A percentile compares a stretch with the other conserved stretches of the same genome.
Conservation (phyloP, 2,113 vertebrate genomes). For the Ramphastos sulfuratus region DNA sequence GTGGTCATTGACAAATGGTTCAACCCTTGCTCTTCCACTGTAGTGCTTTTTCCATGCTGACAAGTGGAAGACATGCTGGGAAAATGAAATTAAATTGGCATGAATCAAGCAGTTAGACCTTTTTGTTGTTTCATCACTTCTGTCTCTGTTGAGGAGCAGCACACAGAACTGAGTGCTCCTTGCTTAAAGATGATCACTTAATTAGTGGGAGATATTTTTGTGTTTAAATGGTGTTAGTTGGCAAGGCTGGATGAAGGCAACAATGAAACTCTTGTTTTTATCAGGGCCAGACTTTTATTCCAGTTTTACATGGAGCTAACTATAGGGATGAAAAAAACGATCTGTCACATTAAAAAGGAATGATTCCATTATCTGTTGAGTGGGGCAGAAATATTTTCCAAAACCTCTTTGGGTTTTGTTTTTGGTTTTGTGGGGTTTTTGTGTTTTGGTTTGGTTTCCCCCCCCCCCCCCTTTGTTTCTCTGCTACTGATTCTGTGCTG, state of each 20-base stretch:
- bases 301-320: background rate
- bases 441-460: too few relatives aligned
- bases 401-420: background rate
- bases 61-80: background rate
- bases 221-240: background rate
- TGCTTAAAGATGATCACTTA: fast-evolving
- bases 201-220: background rate
- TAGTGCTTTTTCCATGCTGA: background rate
- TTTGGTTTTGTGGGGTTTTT: too few relatives aligned
- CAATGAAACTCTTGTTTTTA: background rate
- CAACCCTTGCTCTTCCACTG: background rate
- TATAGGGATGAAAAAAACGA: too few relatives aligned
- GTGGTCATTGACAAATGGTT: background rate
- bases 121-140: background rate
- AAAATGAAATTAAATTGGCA: background rate
- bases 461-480: too few relatives aligned
- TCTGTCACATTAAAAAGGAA: background rate
- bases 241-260: background rate
- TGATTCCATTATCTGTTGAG: background rate
- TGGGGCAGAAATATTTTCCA: background rate
- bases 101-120: background rate
- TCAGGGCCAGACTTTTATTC: background rate
- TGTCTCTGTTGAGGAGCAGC: background rate
- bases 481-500: background rate
- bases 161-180: background rate